Conservation (phyloP, 2,113 vertebrate species). For the Sterna hirundo region DNA sequence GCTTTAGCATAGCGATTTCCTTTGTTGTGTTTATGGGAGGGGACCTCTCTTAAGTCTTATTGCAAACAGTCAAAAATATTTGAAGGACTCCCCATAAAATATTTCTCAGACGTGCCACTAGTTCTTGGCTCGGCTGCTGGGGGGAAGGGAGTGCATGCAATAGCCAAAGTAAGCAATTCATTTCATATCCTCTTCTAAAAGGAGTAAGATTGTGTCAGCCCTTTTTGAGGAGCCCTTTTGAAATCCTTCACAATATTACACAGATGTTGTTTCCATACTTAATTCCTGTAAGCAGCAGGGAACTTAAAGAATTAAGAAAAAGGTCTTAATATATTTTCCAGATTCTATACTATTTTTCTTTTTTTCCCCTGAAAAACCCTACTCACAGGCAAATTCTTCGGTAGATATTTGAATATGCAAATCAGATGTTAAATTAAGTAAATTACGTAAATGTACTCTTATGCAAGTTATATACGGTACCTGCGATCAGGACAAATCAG, state of each 20-base stretch:
- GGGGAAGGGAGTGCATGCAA: constrained; percentile 44
- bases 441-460: neutral
- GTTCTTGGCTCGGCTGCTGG: constrained; percentile 38
- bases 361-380: neutral
- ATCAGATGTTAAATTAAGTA: constrained; percentile 27
- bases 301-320: constrained; percentile 58
- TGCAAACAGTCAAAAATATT: constrained; percentile 40
- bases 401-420: neutral
- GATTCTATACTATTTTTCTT: neutral
- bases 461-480: neutral
- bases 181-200: constrained; percentile 69
- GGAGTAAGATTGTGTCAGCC: constrained; percentile 64
- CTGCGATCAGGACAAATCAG: neutral
- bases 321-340: constrained; percentile 57
- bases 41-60: constrained; percentile 1
- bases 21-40: constrained; percentile 43
- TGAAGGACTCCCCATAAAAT: constrained; percentile 40
- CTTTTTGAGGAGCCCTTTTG: constrained; percentile 66
- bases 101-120: neutral
- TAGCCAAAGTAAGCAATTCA: constrained; percentile 67
- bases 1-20: neutral
- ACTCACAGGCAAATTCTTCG: constrained; percentile 7
- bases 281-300: constrained; percentile 56
- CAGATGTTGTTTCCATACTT: constrained; percentile 68
- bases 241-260: constrained; percentile 64